Base-by-base conservation (phyloP, 2,888 invertebrate species). In the Tortricodes alternella region DNA sequence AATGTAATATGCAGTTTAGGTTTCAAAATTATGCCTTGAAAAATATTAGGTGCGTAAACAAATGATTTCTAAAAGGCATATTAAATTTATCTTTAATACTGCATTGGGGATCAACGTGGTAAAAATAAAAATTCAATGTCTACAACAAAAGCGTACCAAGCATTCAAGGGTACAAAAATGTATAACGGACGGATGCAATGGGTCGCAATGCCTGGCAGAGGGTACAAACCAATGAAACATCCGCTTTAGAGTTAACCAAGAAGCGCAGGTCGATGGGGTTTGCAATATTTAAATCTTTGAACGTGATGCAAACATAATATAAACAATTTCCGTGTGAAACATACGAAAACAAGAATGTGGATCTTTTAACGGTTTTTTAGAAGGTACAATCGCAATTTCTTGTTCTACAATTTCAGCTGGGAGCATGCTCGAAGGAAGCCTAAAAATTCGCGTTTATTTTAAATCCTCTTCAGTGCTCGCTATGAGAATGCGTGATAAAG, bases 191-290 rank as follows among this genome's bases (percentile, higher is more conserved):
- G 73, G 76, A 83, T 85, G 81, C 84, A 81, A 86, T 84, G 81
- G 62, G 62, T 68, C 80, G 82, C 81, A 80, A 85, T 83, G 82
- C 82, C 76, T 73, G 81, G 80, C 85, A 76, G 68, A 75, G 73
- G 83, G 76, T 85, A 85, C 86, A 84, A 84, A 85, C 86, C 89
- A 85, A 75, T 77, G 74, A 68, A 74, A 78, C 74, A 79, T 85
- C 89, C 90, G 90, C 90, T 78, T 81, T 83, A 90, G 90, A 90
- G 90, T 90, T 88, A 82, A 89, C 90, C 90, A 90, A 90, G 90
- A 90, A 89, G 90, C 89, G 85, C 72, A 83, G 79, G 80, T 83
- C 83, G 81, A 83, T 83, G 80, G 71, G 71, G 74, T 58, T 56
- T 58, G 63, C 53, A 68, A 67, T 70, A 68, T 66, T 68, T 64